Conservation (phyloP, 2,113 vertebrate species). For the Rallus limicola region DNA sequence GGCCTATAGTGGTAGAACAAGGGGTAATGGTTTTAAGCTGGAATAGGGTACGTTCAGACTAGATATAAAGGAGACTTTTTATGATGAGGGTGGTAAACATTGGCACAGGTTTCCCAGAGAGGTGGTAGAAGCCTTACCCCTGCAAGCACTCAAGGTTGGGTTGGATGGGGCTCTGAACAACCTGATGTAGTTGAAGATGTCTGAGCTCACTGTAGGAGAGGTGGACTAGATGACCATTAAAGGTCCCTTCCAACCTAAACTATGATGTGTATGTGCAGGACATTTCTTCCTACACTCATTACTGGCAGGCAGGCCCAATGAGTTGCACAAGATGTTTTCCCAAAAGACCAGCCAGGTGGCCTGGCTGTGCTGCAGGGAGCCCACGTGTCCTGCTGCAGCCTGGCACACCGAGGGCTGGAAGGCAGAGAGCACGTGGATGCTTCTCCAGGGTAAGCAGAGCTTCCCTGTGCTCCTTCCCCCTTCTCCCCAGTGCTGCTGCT, state of each 20-base stretch:
- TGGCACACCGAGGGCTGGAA: neutral
- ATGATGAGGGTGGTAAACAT: neutral
- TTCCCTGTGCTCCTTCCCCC: neutral
- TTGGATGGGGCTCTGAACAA: neutral
- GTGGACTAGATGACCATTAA: neutral
- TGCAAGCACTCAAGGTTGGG: neutral
- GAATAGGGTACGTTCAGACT: neutral
- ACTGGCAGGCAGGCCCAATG: neutral
- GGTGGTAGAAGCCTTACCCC: neutral
- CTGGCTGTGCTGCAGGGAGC: neutral
- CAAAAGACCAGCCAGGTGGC: neutral
- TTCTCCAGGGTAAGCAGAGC: neutral
- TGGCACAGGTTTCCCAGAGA: neutral
- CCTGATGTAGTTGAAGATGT: neutral
- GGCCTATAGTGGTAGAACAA: neutral
- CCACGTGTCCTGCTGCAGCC: neutral
- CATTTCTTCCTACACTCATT: neutral
- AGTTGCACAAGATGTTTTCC: neutral
- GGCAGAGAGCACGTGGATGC: neutral
- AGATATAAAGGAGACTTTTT: neutral
- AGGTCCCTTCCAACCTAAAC: neutral
- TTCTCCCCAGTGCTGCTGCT: neutral
- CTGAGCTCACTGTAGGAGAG: neutral
- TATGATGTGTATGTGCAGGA: neutral
- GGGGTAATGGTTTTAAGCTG: neutral